Evolutionary conservation across 2,888 invertebrate genomes (phyloP).

Genomic region (Apamea monoglypha): DNA sequence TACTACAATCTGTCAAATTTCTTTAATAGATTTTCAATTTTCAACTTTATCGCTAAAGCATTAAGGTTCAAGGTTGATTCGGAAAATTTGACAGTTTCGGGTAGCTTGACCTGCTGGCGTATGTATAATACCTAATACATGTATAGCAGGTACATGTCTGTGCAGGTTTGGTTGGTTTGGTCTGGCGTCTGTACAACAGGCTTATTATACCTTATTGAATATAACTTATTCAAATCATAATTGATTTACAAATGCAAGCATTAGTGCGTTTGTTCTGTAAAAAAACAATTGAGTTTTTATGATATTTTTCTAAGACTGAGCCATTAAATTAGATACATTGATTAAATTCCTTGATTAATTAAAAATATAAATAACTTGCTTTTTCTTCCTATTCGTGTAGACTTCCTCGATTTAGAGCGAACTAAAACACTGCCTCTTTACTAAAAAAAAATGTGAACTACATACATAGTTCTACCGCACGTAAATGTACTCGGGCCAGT

Average conservation of each 20-base stretch:
- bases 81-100: too few relatives aligned
- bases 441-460: not conserved
- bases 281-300: not conserved
- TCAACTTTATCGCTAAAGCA: too few relatives aligned
- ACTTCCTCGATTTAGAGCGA: not conserved
- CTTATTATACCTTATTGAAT: slow-evolving; percentile 18
- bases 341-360: not conserved
- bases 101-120: too few relatives aligned
- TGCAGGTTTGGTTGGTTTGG: too few relatives aligned
- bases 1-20: too few relatives aligned
- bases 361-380: not conserved
- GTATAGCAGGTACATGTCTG: too few relatives aligned
- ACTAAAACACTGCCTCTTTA: not conserved
- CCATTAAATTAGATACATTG: not conserved
- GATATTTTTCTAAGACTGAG: not conserved
- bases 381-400: not conserved
- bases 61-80: too few relatives aligned
- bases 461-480: slow-evolving; percentile 6
- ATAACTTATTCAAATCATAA: slow-evolving; percentile 33
- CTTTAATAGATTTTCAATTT: too few relatives aligned
- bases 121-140: too few relatives aligned
- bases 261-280: not conserved
- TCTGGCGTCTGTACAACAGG: too few relatives aligned
- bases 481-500: not conserved
- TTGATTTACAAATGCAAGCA: not conserved